Conservation (phyloP, 2,113 vertebrate genomes). For the Chroicocephalus ridibundus region DNA sequence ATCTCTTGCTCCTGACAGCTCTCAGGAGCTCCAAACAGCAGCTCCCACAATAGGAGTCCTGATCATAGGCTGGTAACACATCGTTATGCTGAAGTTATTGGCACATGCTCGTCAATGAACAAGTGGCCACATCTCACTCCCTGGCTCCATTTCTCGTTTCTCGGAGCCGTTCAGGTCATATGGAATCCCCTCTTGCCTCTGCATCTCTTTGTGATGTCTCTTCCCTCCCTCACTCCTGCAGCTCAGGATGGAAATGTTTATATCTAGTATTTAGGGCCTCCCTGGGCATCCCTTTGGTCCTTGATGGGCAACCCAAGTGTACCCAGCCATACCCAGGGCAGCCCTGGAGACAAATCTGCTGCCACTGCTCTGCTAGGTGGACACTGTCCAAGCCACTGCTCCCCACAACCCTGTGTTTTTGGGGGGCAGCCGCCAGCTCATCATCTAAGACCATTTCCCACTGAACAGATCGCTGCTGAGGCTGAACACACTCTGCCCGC, state of each 20-base stretch:
- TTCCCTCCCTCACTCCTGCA: neutral
- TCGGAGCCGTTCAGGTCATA: neutral
- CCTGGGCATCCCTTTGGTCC: too few species aligned
- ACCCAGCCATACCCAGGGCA: neutral
- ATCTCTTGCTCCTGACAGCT: neutral
- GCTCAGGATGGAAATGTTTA: neutral
- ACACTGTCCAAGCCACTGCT: neutral
- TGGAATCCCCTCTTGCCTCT: neutral
- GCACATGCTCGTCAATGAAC: neutral
- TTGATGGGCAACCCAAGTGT: neutral
- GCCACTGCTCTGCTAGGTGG: neutral
- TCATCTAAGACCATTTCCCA: neutral
- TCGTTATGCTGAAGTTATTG: neutral
- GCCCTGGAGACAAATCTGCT: neutral
- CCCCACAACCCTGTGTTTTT: fast-evolving
- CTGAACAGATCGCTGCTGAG: neutral
- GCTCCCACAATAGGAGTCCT: neutral
- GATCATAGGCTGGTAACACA: neutral
- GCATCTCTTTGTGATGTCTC: neutral
- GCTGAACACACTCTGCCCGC: neutral
- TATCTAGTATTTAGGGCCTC: too few species aligned
- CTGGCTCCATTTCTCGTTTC: neutral
- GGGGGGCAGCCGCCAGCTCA: neutral
- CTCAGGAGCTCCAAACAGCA: neutral
- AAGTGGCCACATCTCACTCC: neutral